Percentiles rank a stretch among this genome's conserved stretches.
phyloP scores from a whole-genome alignment of 1,140 invertebrate genomes.

The Piezodorus guildinii region DNA sequence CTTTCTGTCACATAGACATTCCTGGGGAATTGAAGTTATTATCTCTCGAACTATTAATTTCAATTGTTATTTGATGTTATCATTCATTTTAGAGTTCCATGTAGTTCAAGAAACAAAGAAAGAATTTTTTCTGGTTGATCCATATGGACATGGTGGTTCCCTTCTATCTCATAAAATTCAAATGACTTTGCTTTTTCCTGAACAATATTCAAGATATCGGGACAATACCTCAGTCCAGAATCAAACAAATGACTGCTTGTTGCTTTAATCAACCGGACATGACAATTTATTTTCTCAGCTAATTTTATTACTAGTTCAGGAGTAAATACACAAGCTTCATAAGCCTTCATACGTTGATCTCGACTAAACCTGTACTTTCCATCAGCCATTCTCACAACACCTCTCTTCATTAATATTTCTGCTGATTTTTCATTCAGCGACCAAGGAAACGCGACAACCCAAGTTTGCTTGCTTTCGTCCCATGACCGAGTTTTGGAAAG shows the following conservation, averaged over 20 bases:
- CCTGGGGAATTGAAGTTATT: too few species aligned
- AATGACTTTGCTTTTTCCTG: constrained; percentile 45
- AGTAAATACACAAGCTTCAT: constrained; percentile 49
- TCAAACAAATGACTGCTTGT: constrained; percentile 51
- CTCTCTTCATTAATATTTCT: constrained; percentile 56
- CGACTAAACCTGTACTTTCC: constrained; percentile 50
- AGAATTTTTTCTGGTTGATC: constrained; percentile 58
- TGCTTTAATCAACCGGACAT: constrained; percentile 63
- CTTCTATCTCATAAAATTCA: constrained; percentile 55
- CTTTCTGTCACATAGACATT: too few species aligned
- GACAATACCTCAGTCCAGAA: constrained; percentile 46
- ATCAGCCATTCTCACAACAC: constrained; percentile 42
- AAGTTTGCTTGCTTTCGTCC: constrained; percentile 22
- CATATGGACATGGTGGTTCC: constrained; percentile 74
- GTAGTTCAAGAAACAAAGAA: constrained; percentile 10
- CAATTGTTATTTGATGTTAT: too few species aligned
- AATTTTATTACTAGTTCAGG: constrained; percentile 53
- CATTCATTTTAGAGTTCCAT: too few species aligned
- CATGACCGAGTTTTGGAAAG: constrained; percentile 14
- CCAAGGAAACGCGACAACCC: constrained; percentile 54
- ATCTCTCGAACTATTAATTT: too few species aligned
- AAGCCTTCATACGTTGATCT: constrained; percentile 48
- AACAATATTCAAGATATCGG: constrained; percentile 49
- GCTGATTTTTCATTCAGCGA: constrained; percentile 51
- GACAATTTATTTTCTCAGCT: constrained; percentile 55